A percentile compares a stretch with the other conserved stretches of the same genome.
These are phyloP conservation scores for Hemiscyllium ocellatum DNA, from an alignment of 2,113 vertebrate species.

Conservation along the genomic window DNA sequence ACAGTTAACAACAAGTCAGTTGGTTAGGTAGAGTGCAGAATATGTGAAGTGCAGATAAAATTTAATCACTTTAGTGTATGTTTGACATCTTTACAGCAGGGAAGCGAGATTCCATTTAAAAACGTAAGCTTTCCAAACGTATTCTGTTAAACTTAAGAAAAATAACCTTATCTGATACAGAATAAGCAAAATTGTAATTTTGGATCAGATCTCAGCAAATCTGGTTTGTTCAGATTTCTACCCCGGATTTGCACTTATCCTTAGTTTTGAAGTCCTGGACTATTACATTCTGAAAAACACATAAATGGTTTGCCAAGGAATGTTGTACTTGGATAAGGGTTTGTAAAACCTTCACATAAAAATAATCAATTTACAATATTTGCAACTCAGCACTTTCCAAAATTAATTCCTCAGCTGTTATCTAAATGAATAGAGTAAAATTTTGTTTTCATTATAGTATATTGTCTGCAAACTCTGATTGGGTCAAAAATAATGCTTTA, in stretches of 20 bases:
- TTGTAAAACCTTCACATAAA: not conserved
- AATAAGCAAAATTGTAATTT: not conserved
- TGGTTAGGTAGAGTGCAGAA: not conserved
- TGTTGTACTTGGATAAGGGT: constrained; percentile 25
- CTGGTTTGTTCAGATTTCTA: not conserved
- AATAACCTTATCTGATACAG: not conserved
- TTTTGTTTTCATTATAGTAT: not conserved
- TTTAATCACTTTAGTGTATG: not conserved
- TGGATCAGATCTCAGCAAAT: not conserved
- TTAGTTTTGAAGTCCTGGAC: not conserved
- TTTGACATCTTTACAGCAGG: constrained; percentile 4
- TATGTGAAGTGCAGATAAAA: not conserved
- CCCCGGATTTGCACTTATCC: not conserved
- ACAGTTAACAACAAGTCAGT: too few relatives aligned
- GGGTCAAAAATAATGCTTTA: not conserved
- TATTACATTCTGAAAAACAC: constrained; percentile 16
- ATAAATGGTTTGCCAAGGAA: constrained; percentile 27
- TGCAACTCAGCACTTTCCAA: constrained; percentile 2
- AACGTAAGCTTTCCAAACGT: not conserved
- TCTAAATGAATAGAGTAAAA: not conserved
- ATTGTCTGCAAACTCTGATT: not conserved
- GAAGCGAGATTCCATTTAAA: not conserved
- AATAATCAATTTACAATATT: not conserved
- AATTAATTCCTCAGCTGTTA: not conserved
- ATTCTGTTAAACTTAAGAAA: not conserved